Conservation (phyloP, 2,888 invertebrate species). For the Stenodera caucasica region DNA sequence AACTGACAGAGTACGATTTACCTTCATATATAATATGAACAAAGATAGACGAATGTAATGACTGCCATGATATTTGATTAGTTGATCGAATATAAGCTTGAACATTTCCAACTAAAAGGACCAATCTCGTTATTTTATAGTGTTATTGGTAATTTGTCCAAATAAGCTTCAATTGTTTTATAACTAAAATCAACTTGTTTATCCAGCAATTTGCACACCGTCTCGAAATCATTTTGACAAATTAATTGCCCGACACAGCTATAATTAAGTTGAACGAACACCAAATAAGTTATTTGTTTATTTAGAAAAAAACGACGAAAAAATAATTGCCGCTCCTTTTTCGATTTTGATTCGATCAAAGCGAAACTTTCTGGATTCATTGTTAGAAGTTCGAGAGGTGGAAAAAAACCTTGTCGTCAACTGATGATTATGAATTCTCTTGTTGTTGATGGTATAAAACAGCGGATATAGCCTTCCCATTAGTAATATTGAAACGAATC, state of each 20-base stretch:
- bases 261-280: no score
- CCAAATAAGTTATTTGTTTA: background rate
- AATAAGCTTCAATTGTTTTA: slow-evolving; percentile 6
- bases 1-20: slow-evolving; percentile 32
- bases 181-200: background rate
- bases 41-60: slow-evolving; percentile 42
- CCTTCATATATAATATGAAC: slow-evolving; percentile 20
- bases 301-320: background rate
- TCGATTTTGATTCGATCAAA: background rate
- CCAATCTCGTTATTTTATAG: slow-evolving; percentile 12
- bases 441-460: background rate
- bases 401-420: background rate
- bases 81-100: slow-evolving; percentile 38
- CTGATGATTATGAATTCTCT: slow-evolving; percentile 5
- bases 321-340: background rate
- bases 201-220: background rate
- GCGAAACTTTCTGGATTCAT: no score
- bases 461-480: background rate
- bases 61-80: slow-evolving; percentile 49
- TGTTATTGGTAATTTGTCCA: background rate
- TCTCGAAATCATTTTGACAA: background rate
- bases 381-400: no score
- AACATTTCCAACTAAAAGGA: background rate
- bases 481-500: slow-evolving; percentile 14
- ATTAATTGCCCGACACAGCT: no score